A percentile compares a stretch with the other conserved stretches of the same genome.
Evolutionary conservation across 2,797 vertebrate species (phyloP).

Genomic region (Intellagama lesueurii): DNA sequence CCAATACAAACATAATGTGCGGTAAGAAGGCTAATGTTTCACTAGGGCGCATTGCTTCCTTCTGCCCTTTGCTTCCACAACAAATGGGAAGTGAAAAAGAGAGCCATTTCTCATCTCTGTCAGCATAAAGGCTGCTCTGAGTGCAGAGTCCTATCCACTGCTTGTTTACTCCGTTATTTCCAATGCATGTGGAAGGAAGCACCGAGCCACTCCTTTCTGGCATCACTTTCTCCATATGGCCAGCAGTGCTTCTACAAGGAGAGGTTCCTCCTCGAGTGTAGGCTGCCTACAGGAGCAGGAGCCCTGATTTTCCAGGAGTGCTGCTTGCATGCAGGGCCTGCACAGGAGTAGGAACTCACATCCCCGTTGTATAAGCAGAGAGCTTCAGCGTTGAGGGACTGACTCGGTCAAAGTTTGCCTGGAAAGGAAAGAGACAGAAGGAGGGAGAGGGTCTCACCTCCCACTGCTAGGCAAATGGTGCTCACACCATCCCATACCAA

Average conservation of each 20-base stretch:
- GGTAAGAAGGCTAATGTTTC: conserved; percentile 53
- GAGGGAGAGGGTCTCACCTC: neutral
- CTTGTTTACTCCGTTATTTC: too few relatives aligned
- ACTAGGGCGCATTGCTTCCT: conserved; percentile 47
- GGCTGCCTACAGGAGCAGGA: too few relatives aligned
- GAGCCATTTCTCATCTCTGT: conserved; percentile 42
- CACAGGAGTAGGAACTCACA: too few relatives aligned
- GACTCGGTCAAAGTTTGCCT: neutral
- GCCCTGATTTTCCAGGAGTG: too few relatives aligned
- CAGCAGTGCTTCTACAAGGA: too few relatives aligned
- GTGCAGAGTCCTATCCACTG: neutral
- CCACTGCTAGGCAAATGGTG: neutral
- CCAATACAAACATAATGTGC: conserved; percentile 15
- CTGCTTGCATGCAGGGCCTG: too few relatives aligned
- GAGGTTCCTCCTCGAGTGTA: too few relatives aligned
- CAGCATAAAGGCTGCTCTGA: conserved; percentile 41
- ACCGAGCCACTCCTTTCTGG: too few relatives aligned
- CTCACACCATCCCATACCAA: neutral
- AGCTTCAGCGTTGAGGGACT: neutral
- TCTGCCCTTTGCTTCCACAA: neutral
- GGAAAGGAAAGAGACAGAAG: too few relatives aligned
- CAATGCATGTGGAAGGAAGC: too few relatives aligned
- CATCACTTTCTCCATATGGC: too few relatives aligned
- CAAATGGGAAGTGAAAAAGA: conserved; percentile 63
- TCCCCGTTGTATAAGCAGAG: neutral